Percentiles rank a stretch among this genome's conserved stretches.
phyloP scores from a whole-genome alignment of 2,888 invertebrate genomes.

The Aphodius sticticus region DNA sequence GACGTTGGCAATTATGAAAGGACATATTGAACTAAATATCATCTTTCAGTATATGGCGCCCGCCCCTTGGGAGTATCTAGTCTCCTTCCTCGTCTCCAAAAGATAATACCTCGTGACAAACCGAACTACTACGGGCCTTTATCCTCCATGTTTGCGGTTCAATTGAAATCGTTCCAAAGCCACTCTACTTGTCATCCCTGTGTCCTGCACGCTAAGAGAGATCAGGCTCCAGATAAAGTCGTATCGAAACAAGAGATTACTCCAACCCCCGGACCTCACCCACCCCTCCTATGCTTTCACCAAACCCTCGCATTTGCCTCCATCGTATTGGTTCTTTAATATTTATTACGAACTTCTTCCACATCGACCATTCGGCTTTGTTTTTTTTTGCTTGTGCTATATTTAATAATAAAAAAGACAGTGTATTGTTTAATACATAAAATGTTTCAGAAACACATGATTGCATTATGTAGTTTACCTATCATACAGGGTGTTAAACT shows the following conservation, averaged over 20 bases:
- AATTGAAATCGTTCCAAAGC: slow-evolving; percentile 58
- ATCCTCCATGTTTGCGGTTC: slow-evolving; percentile 54
- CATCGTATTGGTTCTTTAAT: slow-evolving; percentile 11
- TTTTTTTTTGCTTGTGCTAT: background rate
- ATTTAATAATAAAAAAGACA: too few species aligned
- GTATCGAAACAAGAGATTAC: slow-evolving; percentile 55
- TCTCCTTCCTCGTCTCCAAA: slow-evolving; percentile 44
- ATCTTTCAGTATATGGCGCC: slow-evolving; percentile 23
- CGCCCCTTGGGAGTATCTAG: slow-evolving; percentile 22
- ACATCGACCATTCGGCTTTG: background rate
- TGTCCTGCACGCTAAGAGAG: slow-evolving; percentile 48
- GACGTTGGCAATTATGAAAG: slow-evolving; percentile 49
- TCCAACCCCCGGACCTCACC: background rate
- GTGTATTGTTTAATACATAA: too few species aligned
- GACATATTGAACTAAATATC: slow-evolving; percentile 30
- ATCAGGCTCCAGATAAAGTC: slow-evolving; percentile 55
- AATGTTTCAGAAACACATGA: too few species aligned
- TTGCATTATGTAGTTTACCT: too few species aligned
- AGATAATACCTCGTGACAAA: slow-evolving; percentile 53
- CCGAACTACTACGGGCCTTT: slow-evolving; percentile 41
- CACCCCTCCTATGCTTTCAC: background rate
- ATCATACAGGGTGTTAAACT: too few species aligned
- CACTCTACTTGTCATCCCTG: slow-evolving; percentile 56
- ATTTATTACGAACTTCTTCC: slow-evolving; percentile 22
- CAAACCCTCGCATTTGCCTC: slow-evolving; percentile 5